Base-by-base conservation (phyloP, 2,797 vertebrate genomes). In the Vireo griseus region DNA sequence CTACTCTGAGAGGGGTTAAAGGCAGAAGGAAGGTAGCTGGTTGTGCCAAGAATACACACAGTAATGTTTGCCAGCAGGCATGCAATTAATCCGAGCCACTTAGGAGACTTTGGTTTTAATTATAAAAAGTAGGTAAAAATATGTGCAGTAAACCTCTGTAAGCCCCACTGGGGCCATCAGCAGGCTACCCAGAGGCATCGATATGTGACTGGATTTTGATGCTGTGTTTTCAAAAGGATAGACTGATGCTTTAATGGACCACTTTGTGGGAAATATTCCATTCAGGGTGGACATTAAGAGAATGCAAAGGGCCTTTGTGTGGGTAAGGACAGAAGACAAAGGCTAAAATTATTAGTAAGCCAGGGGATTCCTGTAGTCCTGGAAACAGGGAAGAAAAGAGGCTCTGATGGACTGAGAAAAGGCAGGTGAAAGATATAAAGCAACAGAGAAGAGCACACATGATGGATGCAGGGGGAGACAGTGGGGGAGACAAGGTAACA, bases 51-150 rank as follows among this genome's bases (percentile, higher is more conserved):
- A 92, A 90, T 72, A 86, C 66, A 83, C 65, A 54, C 40, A 39
- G 50, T 50, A 77, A 73, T 80, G 59, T 62, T 79, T 92, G 87
- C 84, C 89, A 94, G 91, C 62, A 93, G 76, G 89, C 82, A 84
- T 52, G 69, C 94, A 94, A 96, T 92, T 95, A 95, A 92, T 94
- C 94, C 25, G 13, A 96, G 71, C 69, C 85, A 90, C 79, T 95
- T 91, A 90, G 73, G 89, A 71, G 73, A 73, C 48, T 95, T 93
- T 59, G 69, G 3, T 93, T 96, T 96, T 97, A 96, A 94, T 96
- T 97, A 96, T 92, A 91, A 97, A 94, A 96, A 72, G 73, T 78
- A 96, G 92, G 88, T 94, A 94, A 81, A 95, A 94, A 62, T 73
- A 83, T 33, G 88, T 81, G 66, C 89, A 90, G 48, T 69, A 93